Evolutionary conservation across 2,888 invertebrate genomes (phyloP).

Genomic region (Hyalella azteca): DNA sequence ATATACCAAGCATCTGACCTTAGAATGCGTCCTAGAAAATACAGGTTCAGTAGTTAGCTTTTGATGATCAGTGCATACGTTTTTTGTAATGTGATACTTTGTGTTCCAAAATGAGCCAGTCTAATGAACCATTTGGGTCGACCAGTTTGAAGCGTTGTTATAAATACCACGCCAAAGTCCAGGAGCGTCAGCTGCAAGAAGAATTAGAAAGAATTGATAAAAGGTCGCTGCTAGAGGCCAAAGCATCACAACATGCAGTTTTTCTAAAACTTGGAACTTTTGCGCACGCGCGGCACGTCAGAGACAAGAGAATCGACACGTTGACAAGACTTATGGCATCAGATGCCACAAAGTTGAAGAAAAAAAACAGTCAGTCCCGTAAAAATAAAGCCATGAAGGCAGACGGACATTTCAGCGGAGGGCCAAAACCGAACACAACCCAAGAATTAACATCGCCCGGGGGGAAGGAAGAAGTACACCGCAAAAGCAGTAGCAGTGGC

Average conservation of each 20-base stretch:
- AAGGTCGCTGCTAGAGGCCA: neutral
- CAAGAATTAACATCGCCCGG: neutral
- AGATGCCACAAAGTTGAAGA: neutral
- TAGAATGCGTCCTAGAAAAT: too few species aligned
- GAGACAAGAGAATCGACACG: conserved; percentile 15
- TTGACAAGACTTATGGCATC: conserved; percentile 19
- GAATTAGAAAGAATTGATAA: neutral
- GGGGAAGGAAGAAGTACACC: neutral
- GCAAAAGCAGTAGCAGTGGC: conserved; percentile 3
- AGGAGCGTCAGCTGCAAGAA: neutral
- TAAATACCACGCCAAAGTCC: too few species aligned
- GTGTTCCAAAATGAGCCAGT: neutral
- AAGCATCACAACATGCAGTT: neutral
- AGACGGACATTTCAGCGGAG: too few species aligned
- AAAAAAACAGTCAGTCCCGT: neutral
- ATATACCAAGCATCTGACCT: too few species aligned
- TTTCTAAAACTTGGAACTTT: conserved; percentile 16
- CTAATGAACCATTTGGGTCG: neutral
- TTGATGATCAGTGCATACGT: too few species aligned
- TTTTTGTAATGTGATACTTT: too few species aligned
- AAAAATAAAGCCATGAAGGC: neutral
- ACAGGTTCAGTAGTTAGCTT: too few species aligned
- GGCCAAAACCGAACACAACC: neutral
- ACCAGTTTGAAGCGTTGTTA: neutral
- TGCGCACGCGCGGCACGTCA: conserved; percentile 12